A percentile compares a stretch with the other conserved stretches of the same genome.
Conservation (phyloP, 2,888 invertebrate genomes). For the Trissoscelio sp. region DNA sequence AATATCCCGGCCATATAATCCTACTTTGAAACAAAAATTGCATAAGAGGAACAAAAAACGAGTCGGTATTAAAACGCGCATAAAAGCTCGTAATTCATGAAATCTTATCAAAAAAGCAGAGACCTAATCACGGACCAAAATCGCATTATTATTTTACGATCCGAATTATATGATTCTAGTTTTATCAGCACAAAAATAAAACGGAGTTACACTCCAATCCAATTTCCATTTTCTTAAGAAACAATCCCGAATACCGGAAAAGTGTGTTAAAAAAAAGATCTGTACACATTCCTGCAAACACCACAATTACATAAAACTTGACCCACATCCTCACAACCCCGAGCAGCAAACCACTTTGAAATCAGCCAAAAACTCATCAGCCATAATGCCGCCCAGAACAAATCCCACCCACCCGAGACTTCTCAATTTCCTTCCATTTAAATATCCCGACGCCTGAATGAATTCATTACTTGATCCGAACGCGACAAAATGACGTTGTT, state of each 20-base stretch:
- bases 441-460: constrained; percentile 53
- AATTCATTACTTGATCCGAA: constrained; percentile 45
- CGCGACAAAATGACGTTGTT: constrained; percentile 27
- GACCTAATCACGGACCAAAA: background rate
- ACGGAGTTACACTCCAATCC: constrained; percentile 26
- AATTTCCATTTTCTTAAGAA: constrained; percentile 44
- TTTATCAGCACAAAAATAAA: constrained; percentile 25
- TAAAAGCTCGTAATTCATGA: constrained; percentile 13
- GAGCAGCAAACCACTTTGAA: constrained; percentile 33
- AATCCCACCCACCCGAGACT: constrained; percentile 43
- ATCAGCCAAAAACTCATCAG: constrained; percentile 60
- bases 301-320: constrained; percentile 42
- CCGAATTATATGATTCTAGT: constrained; percentile 15
- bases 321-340: constrained; percentile 38
- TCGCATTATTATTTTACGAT: constrained; percentile 10
- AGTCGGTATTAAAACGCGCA: background rate
- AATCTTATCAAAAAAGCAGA: constrained; percentile 8
- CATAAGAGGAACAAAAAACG: constrained; percentile 12
- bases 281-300: constrained; percentile 19
- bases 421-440: constrained; percentile 58
- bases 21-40: constrained; percentile 17
- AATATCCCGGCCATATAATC: constrained; percentile 23
- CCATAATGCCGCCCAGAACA: constrained; percentile 51
- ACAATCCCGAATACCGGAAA: constrained; percentile 17
- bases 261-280: constrained; percentile 21